A percentile compares a stretch with the other conserved stretches of the same genome.
Evolutionary conservation across 2,888 invertebrate genomes (phyloP).

Genomic region (Alloplasta piceator): DNA sequence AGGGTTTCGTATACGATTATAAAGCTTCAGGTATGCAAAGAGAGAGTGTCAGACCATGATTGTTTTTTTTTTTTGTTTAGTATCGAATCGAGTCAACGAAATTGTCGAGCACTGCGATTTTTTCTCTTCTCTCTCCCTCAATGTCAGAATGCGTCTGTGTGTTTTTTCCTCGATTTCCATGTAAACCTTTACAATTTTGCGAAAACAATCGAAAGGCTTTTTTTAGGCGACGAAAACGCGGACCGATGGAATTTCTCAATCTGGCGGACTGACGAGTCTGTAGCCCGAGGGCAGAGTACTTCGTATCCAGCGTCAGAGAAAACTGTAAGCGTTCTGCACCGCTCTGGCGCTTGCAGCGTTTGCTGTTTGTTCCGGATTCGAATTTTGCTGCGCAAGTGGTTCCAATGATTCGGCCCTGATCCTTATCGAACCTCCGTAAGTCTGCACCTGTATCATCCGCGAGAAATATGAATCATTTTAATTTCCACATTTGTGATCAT

Average conservation of each 20-base stretch:
- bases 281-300: conserved; percentile 76
- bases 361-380: conserved; percentile 73
- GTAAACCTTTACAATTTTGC: neutral
- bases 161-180: conserved; percentile 30
- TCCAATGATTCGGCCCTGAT: conserved; percentile 92
- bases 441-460: conserved; percentile 86
- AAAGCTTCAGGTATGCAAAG: conserved; percentile 56
- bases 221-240: neutral
- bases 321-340: conserved; percentile 87
- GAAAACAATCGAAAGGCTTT: conserved; percentile 54
- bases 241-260: conserved; percentile 69
- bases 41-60: conserved; percentile 28
- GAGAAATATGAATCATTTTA: too few relatives aligned
- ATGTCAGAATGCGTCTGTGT: conserved; percentile 24
- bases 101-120: conserved; percentile 21
- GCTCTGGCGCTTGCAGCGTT: conserved; percentile 84
- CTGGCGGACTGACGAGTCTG: conserved; percentile 76
- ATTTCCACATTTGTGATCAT: too few relatives aligned
- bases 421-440: conserved; percentile 92
- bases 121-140: conserved; percentile 16
- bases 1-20: conserved; percentile 61
- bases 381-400: conserved; percentile 85
- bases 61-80: conserved; percentile 36
- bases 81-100: conserved; percentile 34
- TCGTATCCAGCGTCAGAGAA: conserved; percentile 84